Percentiles rank a stretch among this genome's conserved stretches.
phyloP scores from a whole-genome alignment of 2,888 invertebrate genomes.

The Conchocele bisecta region DNA sequence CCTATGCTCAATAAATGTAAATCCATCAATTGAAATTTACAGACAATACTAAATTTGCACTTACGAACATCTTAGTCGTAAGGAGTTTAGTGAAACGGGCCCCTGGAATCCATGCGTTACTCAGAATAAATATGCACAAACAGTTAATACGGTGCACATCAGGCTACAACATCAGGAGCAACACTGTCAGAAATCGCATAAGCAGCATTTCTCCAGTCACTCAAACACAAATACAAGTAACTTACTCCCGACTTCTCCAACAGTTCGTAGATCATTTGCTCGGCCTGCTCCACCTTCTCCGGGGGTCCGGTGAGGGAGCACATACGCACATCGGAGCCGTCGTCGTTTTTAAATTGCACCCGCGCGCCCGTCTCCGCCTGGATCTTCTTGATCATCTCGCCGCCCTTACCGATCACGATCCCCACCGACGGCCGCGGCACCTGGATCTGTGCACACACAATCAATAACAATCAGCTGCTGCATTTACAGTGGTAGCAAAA shows the following conservation, averaged over 20 bases:
- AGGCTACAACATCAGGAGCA: too few species aligned
- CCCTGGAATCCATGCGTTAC: too few species aligned
- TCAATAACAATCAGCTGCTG: background rate
- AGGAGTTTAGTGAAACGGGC: too few species aligned
- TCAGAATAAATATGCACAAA: too few species aligned
- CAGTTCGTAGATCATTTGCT: constrained; percentile 94
- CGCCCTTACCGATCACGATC: constrained; percentile 99
- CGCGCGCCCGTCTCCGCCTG: constrained; percentile 96
- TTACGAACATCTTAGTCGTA: too few species aligned
- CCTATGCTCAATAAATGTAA: too few species aligned
- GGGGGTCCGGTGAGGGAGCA: constrained; percentile 93
- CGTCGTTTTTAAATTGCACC: constrained; percentile 92
- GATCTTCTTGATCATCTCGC: constrained; percentile 99
- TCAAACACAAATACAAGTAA: constrained; percentile 17
- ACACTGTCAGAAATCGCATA: too few species aligned
- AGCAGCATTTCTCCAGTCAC: too few species aligned
- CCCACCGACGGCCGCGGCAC: constrained; percentile 97
- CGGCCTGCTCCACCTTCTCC: constrained; percentile 93
- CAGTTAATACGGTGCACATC: too few species aligned
- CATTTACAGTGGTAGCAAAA: background rate
- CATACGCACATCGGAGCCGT: constrained; percentile 89
- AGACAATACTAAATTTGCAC: too few species aligned
- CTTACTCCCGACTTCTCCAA: constrained; percentile 88
- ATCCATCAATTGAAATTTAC: too few species aligned
- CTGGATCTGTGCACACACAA: constrained; percentile 85